Evolutionary conservation across 2,797 vertebrate genomes (phyloP).

Genomic region (Trematomus bernacchii): DNA sequence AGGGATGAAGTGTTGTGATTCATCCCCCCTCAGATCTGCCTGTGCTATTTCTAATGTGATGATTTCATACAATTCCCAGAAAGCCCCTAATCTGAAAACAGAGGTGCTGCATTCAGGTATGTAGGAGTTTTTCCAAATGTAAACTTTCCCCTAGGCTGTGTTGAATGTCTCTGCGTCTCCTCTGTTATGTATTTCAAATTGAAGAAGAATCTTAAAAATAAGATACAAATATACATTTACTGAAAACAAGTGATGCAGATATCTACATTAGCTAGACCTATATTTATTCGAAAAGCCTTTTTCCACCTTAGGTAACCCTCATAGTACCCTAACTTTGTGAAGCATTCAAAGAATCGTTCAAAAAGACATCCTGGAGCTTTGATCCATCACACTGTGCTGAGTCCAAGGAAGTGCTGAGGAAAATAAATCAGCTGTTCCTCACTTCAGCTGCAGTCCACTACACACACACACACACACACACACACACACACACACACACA

Average conservation of each 20-base stretch:
- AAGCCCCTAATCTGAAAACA: not conserved
- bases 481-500: no score
- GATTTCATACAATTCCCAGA: conserved; percentile 12
- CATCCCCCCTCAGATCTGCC: not conserved
- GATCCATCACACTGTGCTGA: no score
- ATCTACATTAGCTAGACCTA: not conserved
- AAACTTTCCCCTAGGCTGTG: no score
- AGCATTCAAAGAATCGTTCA: no score
- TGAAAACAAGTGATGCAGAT: not conserved
- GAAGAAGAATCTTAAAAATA: not conserved
- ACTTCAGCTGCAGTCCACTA: no score
- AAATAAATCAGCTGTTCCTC: no score
- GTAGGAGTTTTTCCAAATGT: not conserved
- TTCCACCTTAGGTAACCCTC: not conserved
- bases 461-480: no score
- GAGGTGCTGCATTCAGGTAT: not conserved
- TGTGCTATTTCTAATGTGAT: not conserved
- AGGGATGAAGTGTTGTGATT: not conserved
- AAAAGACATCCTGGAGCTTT: no score
- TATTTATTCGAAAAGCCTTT: not conserved
- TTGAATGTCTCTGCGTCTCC: not conserved
- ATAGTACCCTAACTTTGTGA: no score
- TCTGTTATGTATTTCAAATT: not conserved
- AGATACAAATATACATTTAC: not conserved
- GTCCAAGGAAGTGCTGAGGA: no score